Evolutionary conservation across 2,888 invertebrate genomes (phyloP).

Genomic region (Amphimallon solstitiale): DNA sequence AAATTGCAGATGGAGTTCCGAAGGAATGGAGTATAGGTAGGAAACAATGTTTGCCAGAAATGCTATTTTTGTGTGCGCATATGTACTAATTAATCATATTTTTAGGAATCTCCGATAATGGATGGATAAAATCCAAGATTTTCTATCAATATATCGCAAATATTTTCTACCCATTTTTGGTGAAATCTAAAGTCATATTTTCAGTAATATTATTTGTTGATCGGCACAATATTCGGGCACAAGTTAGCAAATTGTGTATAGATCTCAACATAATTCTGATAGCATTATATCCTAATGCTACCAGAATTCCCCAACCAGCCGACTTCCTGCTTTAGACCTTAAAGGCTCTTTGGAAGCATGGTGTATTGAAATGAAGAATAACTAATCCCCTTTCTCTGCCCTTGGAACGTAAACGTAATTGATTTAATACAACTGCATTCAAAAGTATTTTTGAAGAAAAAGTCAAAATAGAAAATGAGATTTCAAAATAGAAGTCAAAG

Average conservation of each 20-base stretch:
- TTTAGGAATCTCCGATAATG: constrained; percentile 54
- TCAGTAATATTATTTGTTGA: constrained; percentile 49
- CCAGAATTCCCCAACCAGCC: not conserved
- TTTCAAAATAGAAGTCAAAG: no score
- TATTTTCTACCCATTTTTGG: not conserved
- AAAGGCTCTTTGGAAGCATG: not conserved
- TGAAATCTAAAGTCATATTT: constrained; percentile 44
- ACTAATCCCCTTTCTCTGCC: not conserved
- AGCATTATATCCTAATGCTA: not conserved
- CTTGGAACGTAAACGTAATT: no score
- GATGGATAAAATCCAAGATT: constrained; percentile 60
- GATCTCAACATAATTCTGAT: not conserved
- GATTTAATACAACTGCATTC: no score
- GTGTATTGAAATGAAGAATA: not conserved
- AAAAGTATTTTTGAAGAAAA: no score
- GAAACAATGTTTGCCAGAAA: no score
- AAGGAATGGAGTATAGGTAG: constrained; percentile 54
- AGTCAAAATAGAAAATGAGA: no score
- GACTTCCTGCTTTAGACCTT: not conserved
- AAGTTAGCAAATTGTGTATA: not conserved
- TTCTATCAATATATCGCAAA: constrained; percentile 58
- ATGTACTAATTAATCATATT: no score
- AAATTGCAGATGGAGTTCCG: constrained; percentile 54
- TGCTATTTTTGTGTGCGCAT: no score
- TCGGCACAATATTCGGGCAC: not conserved